A percentile compares a stretch with the other conserved stretches of the same genome.
These are phyloP conservation scores for Lottia gigantea DNA, from an alignment of 2,888 invertebrate genomes.

Conservation along the genomic window DNA sequence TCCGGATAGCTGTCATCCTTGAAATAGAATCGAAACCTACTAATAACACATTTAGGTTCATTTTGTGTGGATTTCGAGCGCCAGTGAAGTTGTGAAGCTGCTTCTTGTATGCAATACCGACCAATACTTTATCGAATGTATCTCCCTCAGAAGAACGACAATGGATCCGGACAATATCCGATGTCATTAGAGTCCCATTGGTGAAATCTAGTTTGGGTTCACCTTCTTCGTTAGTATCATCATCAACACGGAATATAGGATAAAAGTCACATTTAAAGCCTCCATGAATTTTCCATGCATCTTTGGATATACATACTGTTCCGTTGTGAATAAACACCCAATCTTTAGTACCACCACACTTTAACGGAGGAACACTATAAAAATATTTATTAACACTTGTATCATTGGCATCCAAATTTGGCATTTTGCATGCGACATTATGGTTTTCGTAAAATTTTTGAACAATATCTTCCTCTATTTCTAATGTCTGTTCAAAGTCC, in stretches of 20 bases:
- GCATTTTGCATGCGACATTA: slow-evolving; percentile 74
- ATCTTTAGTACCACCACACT: slow-evolving; percentile 76
- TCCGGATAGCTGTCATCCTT: slow-evolving; percentile 73
- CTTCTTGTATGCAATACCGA: slow-evolving; percentile 70
- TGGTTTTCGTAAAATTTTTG: slow-evolving; percentile 28
- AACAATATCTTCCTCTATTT: slow-evolving; percentile 6
- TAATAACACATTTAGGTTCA: slow-evolving; percentile 77
- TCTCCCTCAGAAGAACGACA: slow-evolving; percentile 52
- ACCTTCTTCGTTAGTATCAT: slow-evolving; percentile 47
- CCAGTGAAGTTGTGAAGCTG: slow-evolving; percentile 20
- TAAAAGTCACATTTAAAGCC: slow-evolving; percentile 73
- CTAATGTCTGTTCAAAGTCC: background rate
- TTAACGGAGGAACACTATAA: slow-evolving; percentile 74
- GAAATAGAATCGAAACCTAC: slow-evolving; percentile 89
- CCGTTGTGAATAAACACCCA: slow-evolving; percentile 84
- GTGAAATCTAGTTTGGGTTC: slow-evolving; percentile 40
- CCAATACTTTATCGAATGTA: slow-evolving; percentile 78
- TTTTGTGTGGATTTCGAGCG: slow-evolving; percentile 26
- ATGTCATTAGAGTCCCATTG: slow-evolving; percentile 42
- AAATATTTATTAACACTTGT: slow-evolving; percentile 82
- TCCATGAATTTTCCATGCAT: slow-evolving; percentile 68
- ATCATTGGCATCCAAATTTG: slow-evolving; percentile 76
- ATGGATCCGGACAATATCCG: slow-evolving; percentile 60
- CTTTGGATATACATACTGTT: slow-evolving; percentile 71
- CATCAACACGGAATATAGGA: slow-evolving; percentile 57